phyloP scores from a whole-genome alignment of 1,140 invertebrate genomes.

The Scaptomyza montana region DNA sequence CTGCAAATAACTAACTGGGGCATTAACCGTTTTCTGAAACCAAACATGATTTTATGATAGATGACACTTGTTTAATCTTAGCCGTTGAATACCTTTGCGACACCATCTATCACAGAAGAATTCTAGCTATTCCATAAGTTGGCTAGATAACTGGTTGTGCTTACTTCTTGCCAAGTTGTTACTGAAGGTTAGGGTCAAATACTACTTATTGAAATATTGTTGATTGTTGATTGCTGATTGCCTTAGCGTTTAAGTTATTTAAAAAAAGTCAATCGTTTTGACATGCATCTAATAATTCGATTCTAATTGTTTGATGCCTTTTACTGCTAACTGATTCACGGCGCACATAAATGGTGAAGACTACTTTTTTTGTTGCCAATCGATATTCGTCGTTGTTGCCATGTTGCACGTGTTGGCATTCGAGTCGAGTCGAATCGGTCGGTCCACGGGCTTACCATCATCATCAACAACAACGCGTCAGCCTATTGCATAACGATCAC shows the following conservation, averaged over 20 bases:
- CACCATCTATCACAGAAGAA: not conserved
- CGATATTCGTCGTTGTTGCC: conserved; percentile 35
- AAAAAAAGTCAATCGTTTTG: conserved; percentile 50
- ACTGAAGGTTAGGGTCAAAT: conserved; percentile 35
- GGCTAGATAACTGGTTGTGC: conserved; percentile 10
- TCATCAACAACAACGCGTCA: conserved; percentile 10
- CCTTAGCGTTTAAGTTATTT: conserved; percentile 31
- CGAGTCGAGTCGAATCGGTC: not conserved
- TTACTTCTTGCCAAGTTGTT: not conserved
- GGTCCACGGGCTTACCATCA: conserved; percentile 13
- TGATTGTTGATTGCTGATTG: conserved; percentile 2
- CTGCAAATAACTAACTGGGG: too few species aligned
- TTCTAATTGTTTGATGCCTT: conserved; percentile 70
- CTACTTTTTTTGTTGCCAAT: conserved; percentile 57
- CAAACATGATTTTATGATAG: not conserved
- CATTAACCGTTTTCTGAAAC: too few species aligned
- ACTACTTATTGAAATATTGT: conserved; percentile 1
- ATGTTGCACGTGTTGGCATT: conserved; percentile 68
- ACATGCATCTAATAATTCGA: conserved; percentile 45
- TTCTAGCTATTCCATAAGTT: not conserved
- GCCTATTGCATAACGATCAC: conserved; percentile 72
- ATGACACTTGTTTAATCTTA: not conserved
- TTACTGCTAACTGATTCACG: conserved; percentile 69
- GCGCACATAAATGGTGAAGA: conserved; percentile 52
- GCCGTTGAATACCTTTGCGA: not conserved